These are phyloP conservation scores for Triplophysa dalaica DNA, from an alignment of 2,113 vertebrate genomes.

Conservation along the genomic window DNA sequence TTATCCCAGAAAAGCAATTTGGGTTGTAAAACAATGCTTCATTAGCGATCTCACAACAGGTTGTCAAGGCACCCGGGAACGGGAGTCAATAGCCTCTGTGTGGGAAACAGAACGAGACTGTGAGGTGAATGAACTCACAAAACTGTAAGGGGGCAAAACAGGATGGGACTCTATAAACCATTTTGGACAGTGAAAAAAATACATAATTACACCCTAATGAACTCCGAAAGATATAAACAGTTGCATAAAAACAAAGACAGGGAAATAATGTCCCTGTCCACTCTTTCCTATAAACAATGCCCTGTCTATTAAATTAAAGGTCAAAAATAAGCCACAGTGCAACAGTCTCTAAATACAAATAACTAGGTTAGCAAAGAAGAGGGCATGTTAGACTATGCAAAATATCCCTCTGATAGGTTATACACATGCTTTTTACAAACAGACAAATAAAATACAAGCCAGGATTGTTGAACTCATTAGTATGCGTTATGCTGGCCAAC, in stretches of 20 bases:
- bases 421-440: neutral
- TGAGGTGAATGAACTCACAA: conserved; percentile 31
- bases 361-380: neutral
- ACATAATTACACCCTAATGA: conserved; percentile 15
- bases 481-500: neutral
- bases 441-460: neutral
- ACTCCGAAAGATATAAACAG: conserved; percentile 16
- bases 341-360: conserved; percentile 5
- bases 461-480: neutral
- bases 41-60: conserved; percentile 7
- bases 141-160: conserved; percentile 18
- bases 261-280: conserved; percentile 14
- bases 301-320: conserved; percentile 14
- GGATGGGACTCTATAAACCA: conserved; percentile 29
- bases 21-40: neutral
- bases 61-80: neutral
- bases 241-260: conserved; percentile 17
- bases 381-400: neutral
- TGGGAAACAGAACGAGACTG: neutral
- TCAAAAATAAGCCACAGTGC: conserved; percentile 13
- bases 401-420: neutral
- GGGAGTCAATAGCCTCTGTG: neutral
- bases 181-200: neutral
- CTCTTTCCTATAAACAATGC: conserved; percentile 16
- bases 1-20: neutral